These are phyloP conservation scores for Diaperis boleti DNA, from an alignment of 2,888 invertebrate genomes.

Conservation along the genomic window DNA sequence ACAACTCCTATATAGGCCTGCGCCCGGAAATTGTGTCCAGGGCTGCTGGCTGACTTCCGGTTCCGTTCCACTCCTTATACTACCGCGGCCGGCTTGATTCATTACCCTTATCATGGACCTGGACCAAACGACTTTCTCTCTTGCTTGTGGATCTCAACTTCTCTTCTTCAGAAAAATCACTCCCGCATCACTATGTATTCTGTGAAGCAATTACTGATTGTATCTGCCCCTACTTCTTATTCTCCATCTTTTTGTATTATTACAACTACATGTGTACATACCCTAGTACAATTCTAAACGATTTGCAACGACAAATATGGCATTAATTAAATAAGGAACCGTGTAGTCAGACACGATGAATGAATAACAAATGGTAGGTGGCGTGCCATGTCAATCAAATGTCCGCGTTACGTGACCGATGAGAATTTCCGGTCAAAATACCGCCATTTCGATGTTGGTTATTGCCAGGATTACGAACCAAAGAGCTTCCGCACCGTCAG, in stretches of 20 bases:
- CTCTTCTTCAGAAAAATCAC: conserved; percentile 31
- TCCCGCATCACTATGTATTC: conserved; percentile 34
- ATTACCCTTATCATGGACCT: conserved; percentile 58
- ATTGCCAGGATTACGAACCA: conserved; percentile 46
- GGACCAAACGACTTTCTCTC: conserved; percentile 54
- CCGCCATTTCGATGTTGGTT: conserved; percentile 43
- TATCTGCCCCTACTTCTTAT: no score
- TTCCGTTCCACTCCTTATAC: conserved; percentile 64
- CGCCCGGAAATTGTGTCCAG: conserved; percentile 67
- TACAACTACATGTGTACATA: no score
- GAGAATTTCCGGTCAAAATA: conserved; percentile 46
- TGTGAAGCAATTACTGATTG: no score
- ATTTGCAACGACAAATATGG: conserved; percentile 29
- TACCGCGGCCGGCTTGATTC: conserved; percentile 55
- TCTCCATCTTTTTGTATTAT: no score
- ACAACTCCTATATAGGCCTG: conserved; percentile 63
- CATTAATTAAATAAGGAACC: conserved; percentile 48
- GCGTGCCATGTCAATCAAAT: conserved; percentile 48
- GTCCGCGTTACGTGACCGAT: conserved; percentile 47
- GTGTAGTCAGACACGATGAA: conserved; percentile 46
- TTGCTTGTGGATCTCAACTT: conserved; percentile 12
- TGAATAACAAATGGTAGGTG: conserved; percentile 52
- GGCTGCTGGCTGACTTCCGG: conserved; percentile 64
- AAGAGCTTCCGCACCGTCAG: conserved; percentile 43
- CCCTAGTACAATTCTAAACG: no score